Conservation (phyloP, 2,113 vertebrate genomes). For the Coptodon rendalli region DNA sequence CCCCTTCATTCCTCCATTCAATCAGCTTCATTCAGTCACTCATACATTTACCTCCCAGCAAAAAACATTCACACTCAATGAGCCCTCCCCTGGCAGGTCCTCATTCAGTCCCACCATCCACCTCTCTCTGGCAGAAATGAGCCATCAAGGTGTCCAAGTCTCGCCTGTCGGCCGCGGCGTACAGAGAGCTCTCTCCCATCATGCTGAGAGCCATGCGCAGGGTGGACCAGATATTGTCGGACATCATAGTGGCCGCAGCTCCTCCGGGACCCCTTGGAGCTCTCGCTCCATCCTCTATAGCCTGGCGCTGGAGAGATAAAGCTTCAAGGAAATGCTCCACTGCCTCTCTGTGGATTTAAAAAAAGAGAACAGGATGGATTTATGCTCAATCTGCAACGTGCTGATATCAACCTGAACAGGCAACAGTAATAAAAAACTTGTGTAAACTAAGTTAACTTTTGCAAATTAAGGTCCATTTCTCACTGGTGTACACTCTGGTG, state of each 20-base stretch:
- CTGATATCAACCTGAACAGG: not conserved
- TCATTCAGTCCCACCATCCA: constrained; percentile 73
- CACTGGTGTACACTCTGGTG: not conserved
- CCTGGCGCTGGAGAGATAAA: constrained; percentile 90
- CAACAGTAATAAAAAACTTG: not conserved
- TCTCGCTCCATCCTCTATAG: constrained; percentile 74
- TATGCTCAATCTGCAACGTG: not conserved
- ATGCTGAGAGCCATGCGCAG: constrained; percentile 96
- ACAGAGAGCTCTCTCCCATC: constrained; percentile 95
- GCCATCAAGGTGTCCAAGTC: constrained; percentile 84
- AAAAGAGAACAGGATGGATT: not conserved
- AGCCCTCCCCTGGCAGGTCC: constrained; percentile 36
- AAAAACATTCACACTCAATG: constrained; percentile 68
- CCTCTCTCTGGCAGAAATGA: constrained; percentile 87
- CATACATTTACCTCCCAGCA: constrained; percentile 48
- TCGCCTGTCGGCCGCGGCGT: constrained; percentile 82
- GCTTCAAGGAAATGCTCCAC: constrained; percentile 98
- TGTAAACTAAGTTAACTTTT: not conserved
- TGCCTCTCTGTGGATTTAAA: constrained; percentile 79
- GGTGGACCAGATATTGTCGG: constrained; percentile 98
- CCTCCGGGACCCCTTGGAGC: constrained; percentile 65
- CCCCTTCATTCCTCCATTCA: constrained; percentile 13
- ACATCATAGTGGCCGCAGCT: constrained; percentile 86
- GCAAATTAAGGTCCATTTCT: not conserved
- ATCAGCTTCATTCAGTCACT: constrained; percentile 43